Conservation (phyloP, 2,888 invertebrate genomes). For the Reticulitermes lucifugus region DNA sequence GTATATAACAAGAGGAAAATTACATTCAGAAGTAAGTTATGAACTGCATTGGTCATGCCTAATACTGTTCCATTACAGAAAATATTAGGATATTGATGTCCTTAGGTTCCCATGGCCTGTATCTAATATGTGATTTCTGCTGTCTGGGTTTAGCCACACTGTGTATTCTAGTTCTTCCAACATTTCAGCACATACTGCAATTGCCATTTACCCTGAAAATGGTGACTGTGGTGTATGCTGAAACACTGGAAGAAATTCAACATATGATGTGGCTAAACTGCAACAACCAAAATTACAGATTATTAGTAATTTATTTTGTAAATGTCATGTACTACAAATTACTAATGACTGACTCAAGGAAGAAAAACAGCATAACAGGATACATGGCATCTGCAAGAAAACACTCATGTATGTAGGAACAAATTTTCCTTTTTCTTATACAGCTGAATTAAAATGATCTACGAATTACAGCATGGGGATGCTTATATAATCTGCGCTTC, state of each 20-base stretch:
- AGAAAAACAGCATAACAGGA: slow-evolving; percentile 23
- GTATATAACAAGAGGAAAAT: neutral
- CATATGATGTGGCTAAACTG: too few relatives aligned
- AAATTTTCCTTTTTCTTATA: neutral
- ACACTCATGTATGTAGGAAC: neutral
- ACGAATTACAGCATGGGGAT: neutral
- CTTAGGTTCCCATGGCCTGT: too few relatives aligned
- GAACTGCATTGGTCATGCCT: slow-evolving; percentile 23
- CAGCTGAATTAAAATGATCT: neutral
- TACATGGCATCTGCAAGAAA: neutral
- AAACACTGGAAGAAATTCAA: too few relatives aligned
- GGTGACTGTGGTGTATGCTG: too few relatives aligned
- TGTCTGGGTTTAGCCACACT: too few relatives aligned
- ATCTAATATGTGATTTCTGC: too few relatives aligned
- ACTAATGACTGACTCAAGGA: slow-evolving; percentile 27
- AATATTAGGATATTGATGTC: too few relatives aligned
- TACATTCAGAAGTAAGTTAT: neutral
- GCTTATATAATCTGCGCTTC: neutral
- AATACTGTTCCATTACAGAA: slow-evolving; percentile 4
- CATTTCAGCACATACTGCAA: too few relatives aligned
- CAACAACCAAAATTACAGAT: too few relatives aligned
- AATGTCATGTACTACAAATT: neutral
- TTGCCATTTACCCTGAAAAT: too few relatives aligned
- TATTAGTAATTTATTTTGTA: neutral
- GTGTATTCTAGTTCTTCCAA: too few relatives aligned